Evolutionary conservation across 2,888 invertebrate species (phyloP).

Genomic region (Tenthredo notha): DNA sequence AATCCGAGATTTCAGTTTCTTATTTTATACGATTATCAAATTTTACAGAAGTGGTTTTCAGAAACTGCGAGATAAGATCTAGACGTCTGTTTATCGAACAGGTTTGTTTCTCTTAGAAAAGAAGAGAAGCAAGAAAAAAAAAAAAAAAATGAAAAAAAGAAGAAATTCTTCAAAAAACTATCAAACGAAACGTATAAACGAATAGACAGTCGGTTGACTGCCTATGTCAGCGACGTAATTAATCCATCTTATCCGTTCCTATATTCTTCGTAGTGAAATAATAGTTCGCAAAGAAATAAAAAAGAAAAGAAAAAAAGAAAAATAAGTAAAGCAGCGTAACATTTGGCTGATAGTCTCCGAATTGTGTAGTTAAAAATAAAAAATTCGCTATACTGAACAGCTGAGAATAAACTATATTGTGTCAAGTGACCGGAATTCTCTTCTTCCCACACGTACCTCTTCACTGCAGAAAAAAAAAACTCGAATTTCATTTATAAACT

Average conservation of each 20-base stretch:
- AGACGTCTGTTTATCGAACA: no score
- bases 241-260: no score
- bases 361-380: not conserved
- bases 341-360: not conserved
- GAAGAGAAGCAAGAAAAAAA: no score
- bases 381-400: not conserved
- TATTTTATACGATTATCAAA: not conserved
- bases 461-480: not conserved
- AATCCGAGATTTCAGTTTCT: no score
- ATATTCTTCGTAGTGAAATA: not conserved
- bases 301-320: not conserved
- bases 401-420: not conserved
- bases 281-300: not conserved
- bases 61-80: not conserved
- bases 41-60: not conserved
- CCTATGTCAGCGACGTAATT: no score
- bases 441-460: not conserved
- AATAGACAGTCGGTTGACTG: no score
- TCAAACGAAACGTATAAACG: not conserved
- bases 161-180: not conserved
- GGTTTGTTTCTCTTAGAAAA: not conserved
- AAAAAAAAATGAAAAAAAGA: not conserved
- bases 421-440: not conserved
- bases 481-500: not conserved
- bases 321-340: not conserved